Evolutionary conservation across 1,140 invertebrate species (phyloP).

Genomic region (Meteorus sp.): DNA sequence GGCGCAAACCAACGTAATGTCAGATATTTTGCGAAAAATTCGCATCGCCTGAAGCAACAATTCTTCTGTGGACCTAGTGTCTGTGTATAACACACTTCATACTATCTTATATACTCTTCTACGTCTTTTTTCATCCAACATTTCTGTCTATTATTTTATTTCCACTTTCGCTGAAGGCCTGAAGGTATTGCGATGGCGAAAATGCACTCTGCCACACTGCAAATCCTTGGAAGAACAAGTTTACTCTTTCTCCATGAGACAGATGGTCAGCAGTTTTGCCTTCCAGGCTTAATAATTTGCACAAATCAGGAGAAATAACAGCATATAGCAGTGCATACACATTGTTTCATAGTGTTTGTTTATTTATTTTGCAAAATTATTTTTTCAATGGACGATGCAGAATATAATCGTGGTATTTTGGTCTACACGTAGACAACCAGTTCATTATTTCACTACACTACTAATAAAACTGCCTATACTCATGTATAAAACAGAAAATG

Average conservation of each 20-base stretch:
- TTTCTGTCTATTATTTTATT: constrained; percentile 15
- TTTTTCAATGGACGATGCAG: too few relatives aligned
- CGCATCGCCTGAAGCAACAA: constrained; percentile 24
- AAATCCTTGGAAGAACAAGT: too few relatives aligned
- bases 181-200: background rate
- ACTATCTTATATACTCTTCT: background rate
- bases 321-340: background rate
- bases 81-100: constrained; percentile 18
- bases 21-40: constrained; percentile 33
- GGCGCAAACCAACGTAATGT: constrained; percentile 33
- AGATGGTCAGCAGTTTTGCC: background rate
- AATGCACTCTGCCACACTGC: too few relatives aligned
- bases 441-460: background rate
- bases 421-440: too few relatives aligned
- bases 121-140: background rate
- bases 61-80: constrained; percentile 23
- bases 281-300: constrained; percentile 6
- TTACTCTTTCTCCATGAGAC: too few relatives aligned
- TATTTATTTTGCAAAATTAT: too few relatives aligned
- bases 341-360: background rate
- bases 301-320: constrained; percentile 7
- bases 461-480: background rate
- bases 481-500: background rate
- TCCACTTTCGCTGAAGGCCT: constrained; percentile 15
- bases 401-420: background rate